Percentiles rank a stretch among this genome's conserved stretches.
Evolutionary conservation across 2,888 invertebrate genomes (phyloP).

Genomic region (Cataglyphis albicans): DNA sequence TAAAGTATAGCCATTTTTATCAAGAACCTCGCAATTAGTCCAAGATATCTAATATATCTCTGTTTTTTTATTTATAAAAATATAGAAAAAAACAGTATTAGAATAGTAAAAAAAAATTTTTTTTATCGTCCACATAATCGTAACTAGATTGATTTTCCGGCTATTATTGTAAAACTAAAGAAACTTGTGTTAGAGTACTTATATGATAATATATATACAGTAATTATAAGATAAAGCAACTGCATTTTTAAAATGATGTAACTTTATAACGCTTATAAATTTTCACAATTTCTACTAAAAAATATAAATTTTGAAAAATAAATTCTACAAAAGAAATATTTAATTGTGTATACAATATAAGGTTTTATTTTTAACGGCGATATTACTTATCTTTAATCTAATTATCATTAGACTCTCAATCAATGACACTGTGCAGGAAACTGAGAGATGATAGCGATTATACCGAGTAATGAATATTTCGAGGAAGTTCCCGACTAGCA

Average conservation of each 20-base stretch:
- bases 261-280: background rate
- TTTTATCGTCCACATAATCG: background rate
- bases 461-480: slow-evolving; percentile 32
- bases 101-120: background rate
- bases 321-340: background rate
- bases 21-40: background rate
- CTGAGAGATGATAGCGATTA: background rate
- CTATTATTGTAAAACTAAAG: background rate
- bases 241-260: background rate
- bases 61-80: background rate
- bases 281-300: background rate
- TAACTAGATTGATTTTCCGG: background rate
- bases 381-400: background rate
- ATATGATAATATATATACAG: background rate
- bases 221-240: slow-evolving; percentile 5
- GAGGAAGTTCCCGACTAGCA: slow-evolving; percentile 43
- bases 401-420: background rate
- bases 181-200: background rate
- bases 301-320: too few species aligned
- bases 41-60: background rate
- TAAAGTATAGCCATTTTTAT: background rate
- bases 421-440: background rate
- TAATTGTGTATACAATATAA: background rate
- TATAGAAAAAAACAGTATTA: background rate
- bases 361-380: background rate